Conservation (phyloP, 2,113 vertebrate species). For the Python bivittatus region DNA sequence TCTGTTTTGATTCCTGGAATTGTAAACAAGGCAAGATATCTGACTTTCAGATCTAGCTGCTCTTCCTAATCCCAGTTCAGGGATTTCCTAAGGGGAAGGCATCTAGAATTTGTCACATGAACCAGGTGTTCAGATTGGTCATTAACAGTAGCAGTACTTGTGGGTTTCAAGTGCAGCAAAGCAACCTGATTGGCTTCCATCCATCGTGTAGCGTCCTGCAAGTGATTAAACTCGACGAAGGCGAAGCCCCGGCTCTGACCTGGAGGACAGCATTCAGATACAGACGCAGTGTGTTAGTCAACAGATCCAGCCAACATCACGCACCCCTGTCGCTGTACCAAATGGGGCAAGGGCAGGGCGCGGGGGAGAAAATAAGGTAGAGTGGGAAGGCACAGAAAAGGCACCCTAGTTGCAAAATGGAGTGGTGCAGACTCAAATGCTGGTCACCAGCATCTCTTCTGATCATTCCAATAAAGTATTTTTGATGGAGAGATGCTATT, state of each 20-base stretch:
- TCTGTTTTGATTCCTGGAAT: neutral
- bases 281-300: constrained; percentile 80
- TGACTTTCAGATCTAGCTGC: neutral
- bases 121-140: constrained; percentile 67
- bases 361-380: neutral
- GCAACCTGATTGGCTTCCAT: constrained; percentile 98
- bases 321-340: constrained; percentile 30
- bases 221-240: constrained; percentile 97
- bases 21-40: constrained; percentile 2
- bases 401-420: constrained; percentile 26
- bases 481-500: neutral
- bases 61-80: constrained; percentile 15
- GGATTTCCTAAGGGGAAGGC: neutral
- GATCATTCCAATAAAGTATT: neutral
- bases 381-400: constrained; percentile 34
- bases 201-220: constrained; percentile 95
- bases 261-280: constrained; percentile 86
- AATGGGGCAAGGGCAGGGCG: constrained; percentile 28
- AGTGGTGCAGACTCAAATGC: constrained; percentile 3
- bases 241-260: constrained; percentile 97
- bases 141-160: constrained; percentile 72
- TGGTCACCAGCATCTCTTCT: neutral
- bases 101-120: constrained; percentile 50
- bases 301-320: constrained; percentile 67
- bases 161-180: constrained; percentile 83